Percentiles rank a stretch among this genome's conserved stretches.
Conservation (phyloP, 2,797 vertebrate genomes). For the Pterois miles region DNA sequence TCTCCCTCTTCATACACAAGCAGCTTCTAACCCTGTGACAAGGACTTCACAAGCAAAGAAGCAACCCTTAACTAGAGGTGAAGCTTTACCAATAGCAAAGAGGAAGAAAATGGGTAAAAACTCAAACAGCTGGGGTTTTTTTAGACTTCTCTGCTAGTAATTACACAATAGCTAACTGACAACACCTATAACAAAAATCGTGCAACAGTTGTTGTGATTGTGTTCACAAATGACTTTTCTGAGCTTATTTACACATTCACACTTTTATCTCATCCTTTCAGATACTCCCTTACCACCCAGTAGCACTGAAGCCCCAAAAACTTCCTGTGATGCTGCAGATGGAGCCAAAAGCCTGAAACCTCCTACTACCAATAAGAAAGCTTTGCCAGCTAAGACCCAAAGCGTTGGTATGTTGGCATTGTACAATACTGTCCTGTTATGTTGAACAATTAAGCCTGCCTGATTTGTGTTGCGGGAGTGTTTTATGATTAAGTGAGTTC, state of each 20-base stretch:
- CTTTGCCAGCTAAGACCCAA: slow-evolving; percentile 30
- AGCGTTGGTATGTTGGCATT: slow-evolving; percentile 36
- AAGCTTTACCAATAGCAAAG: slow-evolving; percentile 50
- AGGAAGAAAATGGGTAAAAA: slow-evolving; percentile 67
- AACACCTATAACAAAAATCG: not conserved
- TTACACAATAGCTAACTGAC: not conserved
- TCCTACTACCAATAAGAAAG: slow-evolving; percentile 16
- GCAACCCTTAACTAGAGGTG: slow-evolving; percentile 38
- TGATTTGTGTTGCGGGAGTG: not conserved
- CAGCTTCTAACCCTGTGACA: slow-evolving; percentile 15
- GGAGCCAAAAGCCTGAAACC: slow-evolving; percentile 38
- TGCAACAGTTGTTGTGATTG: not conserved
- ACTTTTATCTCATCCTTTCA: slow-evolving; percentile 18
- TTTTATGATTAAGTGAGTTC: not conserved
- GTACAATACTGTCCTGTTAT: not conserved
- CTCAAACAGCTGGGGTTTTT: not conserved
- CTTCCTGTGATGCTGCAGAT: slow-evolving; percentile 3
- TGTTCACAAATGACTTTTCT: not conserved
- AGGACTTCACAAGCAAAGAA: slow-evolving; percentile 53
- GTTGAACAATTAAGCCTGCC: not conserved
- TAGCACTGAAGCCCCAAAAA: not conserved
- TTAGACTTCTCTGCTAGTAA: not conserved
- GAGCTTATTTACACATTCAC: not conserved
- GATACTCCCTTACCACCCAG: slow-evolving; percentile 12
- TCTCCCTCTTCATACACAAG: not conserved